Conservation (phyloP, 35 echinoderm and acorn worm genomes). For the Lytechinus pictus region DNA sequence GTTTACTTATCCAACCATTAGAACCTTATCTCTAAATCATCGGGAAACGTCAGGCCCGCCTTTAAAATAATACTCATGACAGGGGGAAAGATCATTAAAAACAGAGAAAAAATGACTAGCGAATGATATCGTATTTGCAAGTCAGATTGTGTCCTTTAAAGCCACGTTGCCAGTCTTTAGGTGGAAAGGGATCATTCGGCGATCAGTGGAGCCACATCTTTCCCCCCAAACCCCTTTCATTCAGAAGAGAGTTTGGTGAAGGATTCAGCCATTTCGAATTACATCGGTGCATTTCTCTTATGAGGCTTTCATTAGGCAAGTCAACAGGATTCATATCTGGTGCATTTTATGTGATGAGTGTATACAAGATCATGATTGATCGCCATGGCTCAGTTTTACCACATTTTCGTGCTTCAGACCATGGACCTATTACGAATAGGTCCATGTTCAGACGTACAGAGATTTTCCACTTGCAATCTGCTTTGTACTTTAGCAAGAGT, state of each 20-base stretch:
- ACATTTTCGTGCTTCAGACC: not conserved
- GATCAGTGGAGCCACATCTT: not conserved
- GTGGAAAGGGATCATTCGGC: not conserved
- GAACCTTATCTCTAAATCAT: not conserved
- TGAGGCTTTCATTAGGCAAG: conserved; percentile 36
- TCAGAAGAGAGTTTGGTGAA: not conserved
- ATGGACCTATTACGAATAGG: no score
- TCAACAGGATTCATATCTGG: conserved; percentile 42
- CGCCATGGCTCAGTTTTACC: not conserved
- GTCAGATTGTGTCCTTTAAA: conserved; percentile 1
- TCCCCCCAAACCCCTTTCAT: not conserved
- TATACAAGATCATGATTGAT: not conserved
- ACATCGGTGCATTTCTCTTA: not conserved
- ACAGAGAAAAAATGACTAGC: not conserved
- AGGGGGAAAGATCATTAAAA: not conserved
- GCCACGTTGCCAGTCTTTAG: not conserved
- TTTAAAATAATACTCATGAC: not conserved
- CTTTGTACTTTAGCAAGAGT: not conserved
- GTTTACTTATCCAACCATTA: not conserved
- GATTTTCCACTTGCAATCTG: not conserved
- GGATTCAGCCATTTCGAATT: conserved; percentile 23
- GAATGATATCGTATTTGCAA: conserved; percentile 37
- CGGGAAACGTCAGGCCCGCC: not conserved
- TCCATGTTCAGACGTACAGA: no score
- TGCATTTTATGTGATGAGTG: not conserved